Base-by-base conservation (phyloP, 2,797 vertebrate species). In the Chiroxiphia lanceolata region DNA sequence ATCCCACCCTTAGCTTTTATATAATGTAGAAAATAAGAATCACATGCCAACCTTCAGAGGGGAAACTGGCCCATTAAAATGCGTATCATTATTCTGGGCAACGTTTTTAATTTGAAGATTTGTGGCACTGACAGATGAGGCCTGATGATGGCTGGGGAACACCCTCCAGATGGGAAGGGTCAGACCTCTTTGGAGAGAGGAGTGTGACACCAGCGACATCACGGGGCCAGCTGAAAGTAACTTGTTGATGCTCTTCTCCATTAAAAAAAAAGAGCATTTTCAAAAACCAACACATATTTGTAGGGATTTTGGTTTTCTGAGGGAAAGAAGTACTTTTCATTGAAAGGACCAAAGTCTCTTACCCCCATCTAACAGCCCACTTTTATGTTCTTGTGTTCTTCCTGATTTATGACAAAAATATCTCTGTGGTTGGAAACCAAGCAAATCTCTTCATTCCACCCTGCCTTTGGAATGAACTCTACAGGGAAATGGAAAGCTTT, bases 1-100 rank as follows among this genome's bases (percentile, higher is more conserved):
- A 96, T 83, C 88, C 90, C 83, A 90, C 53, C 86, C 85, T 93
- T 91, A 42, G 77, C 56, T 82, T 95, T 96, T 92, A 93, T 61
- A 50, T 71, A 91, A 92, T 0, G 1, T 3, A 89, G 71, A 89
- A 96, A 95, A 96, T 80, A 81, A 81, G 65, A 93, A 92, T 96
- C 95, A 93, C 72, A 92, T 83, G 89, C 53, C 85, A 81, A 29
- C 27, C 26, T 93, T 89, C 84, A 83, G 59, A 95, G 81, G 29
- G 57, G 57, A 83, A 93, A 92, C 31, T 34, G 57, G 68, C 4
- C 54, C 3, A 6, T 85, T 93, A 78, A 89, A 95, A 68, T 31
- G 38, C 0, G 0, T 83, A 77, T 51, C 18, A 26, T 85, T 83
- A 87, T 84, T 91, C 93, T 83, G 82, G 56, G 48, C 38, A 86